Evolutionary conservation across 2,888 invertebrate species (phyloP).

Genomic region (Lasioglossum malachurum): DNA sequence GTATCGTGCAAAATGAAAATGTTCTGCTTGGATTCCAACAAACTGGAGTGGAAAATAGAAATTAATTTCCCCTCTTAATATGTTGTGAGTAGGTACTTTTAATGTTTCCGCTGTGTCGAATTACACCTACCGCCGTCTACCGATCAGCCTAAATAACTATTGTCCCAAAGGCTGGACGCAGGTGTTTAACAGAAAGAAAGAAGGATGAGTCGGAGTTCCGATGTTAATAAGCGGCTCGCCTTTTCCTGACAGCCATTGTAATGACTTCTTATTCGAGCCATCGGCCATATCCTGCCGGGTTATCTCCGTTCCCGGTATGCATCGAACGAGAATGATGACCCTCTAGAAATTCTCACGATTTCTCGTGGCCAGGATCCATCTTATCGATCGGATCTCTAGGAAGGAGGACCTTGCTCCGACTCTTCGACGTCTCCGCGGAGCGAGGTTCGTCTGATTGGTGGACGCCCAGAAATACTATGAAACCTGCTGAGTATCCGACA

Average conservation of each 20-base stretch:
- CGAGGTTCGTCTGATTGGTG: background rate
- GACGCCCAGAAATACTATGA: constrained; percentile 5
- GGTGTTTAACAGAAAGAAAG: constrained; percentile 18
- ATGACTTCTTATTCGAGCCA: constrained; percentile 38
- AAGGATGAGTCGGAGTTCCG: constrained; percentile 7
- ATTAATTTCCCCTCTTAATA: background rate
- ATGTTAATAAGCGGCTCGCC: constrained; percentile 40
- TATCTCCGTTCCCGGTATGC: constrained; percentile 46
- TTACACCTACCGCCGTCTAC: background rate
- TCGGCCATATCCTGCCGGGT: constrained; percentile 25
- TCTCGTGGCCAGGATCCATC: constrained; percentile 64
- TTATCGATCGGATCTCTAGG: constrained; percentile 56
- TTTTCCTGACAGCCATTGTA: constrained; percentile 46
- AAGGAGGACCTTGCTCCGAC: constrained; percentile 47
- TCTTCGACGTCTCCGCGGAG: constrained; percentile 16
- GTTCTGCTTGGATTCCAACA: background rate
- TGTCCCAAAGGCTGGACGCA: constrained; percentile 12
- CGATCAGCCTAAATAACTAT: background rate
- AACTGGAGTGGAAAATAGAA: background rate
- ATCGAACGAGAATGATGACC: constrained; percentile 28
- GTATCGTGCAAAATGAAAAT: background rate
- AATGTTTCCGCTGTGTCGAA: background rate
- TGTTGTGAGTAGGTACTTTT: background rate
- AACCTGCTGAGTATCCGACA: background rate
- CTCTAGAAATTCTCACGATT: constrained; percentile 69